phyloP scores from a whole-genome alignment of 2,888 invertebrate genomes.

The Volucella inflata region DNA sequence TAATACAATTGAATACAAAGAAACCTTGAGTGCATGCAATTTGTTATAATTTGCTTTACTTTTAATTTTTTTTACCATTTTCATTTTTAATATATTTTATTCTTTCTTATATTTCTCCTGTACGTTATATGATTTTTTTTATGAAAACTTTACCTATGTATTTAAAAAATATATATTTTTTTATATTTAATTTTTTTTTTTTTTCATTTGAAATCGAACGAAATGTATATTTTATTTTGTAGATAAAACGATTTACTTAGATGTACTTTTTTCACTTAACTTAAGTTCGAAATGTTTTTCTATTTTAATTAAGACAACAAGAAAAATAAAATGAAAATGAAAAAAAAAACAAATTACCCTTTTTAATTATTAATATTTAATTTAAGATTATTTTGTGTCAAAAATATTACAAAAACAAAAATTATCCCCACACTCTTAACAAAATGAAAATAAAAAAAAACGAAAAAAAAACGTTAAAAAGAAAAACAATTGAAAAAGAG shows the following conservation, averaged over 20 bases:
- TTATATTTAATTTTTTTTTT: constrained; percentile 36
- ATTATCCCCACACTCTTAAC: constrained; percentile 57
- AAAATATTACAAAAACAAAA: constrained; percentile 63
- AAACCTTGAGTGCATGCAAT: constrained; percentile 56
- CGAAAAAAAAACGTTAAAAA: constrained; percentile 35
- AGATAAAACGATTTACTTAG: constrained; percentile 58
- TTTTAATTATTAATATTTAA: constrained; percentile 77
- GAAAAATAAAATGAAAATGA: neutral
- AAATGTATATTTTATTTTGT: constrained; percentile 71
- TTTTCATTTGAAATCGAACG: constrained; percentile 26
- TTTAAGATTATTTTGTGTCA: constrained; percentile 81
- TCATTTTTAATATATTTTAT: constrained; percentile 1
- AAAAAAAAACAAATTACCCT: constrained; percentile 23
- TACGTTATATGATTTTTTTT: constrained; percentile 59
- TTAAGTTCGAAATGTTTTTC: constrained; percentile 42
- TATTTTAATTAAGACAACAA: constrained; percentile 40
- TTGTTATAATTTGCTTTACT: constrained; percentile 42
- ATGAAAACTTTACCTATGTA: constrained; percentile 31
- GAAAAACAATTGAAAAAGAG: constrained; percentile 44
- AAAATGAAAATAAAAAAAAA: constrained; percentile 50
- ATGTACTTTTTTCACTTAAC: constrained; percentile 27
- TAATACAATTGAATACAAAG: constrained; percentile 44
- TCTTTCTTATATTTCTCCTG: constrained; percentile 37
- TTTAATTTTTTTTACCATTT: constrained; percentile 5
- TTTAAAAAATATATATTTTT: constrained; percentile 27